These are phyloP conservation scores for Melieria picta DNA, from an alignment of 2,888 invertebrate species.

Conservation along the genomic window DNA sequence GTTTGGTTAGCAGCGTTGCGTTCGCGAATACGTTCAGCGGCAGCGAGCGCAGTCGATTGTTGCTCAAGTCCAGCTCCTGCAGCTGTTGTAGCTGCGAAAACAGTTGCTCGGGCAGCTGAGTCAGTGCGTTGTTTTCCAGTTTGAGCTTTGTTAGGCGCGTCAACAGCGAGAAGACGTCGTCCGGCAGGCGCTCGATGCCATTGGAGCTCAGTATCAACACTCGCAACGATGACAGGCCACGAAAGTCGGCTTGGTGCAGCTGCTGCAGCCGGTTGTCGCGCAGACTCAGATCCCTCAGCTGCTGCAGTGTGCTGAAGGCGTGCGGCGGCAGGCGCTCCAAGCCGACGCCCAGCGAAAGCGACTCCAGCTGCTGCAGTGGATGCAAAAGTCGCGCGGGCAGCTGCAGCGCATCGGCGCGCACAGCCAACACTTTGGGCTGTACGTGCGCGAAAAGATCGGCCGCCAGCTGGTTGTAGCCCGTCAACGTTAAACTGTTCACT, in stretches of 20 bases:
- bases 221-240: not conserved
- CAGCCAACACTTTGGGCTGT: slow-evolving; percentile 2
- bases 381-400: not conserved
- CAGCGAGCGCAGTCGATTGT: slow-evolving; percentile 15
- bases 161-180: slow-evolving; percentile 2
- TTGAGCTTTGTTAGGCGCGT: not conserved
- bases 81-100: slow-evolving; percentile 11
- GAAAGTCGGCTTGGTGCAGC: not conserved
- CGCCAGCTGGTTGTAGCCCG: slow-evolving; percentile 1
- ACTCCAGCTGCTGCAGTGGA: slow-evolving; percentile 9
- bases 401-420: not conserved
- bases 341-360: slow-evolving; percentile 6
- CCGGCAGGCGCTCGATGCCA: not conserved
- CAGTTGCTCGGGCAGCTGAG: not conserved
- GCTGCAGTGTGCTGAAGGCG: not conserved
- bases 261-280: slow-evolving; percentile 17
- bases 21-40: not conserved
- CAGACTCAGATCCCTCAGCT: slow-evolving; percentile 12
- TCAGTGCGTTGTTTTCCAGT: slow-evolving; percentile 9
- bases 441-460: not conserved
- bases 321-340: not conserved
- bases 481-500: slow-evolving; percentile 9
- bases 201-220: slow-evolving; percentile 14
- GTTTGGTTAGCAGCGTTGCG: not conserved
- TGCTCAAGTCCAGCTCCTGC: slow-evolving; percentile 5